These are phyloP conservation scores for Stichopus chloronotus DNA, from an alignment of 35 echinoderm and acorn worm genomes.

Conservation along the genomic window DNA sequence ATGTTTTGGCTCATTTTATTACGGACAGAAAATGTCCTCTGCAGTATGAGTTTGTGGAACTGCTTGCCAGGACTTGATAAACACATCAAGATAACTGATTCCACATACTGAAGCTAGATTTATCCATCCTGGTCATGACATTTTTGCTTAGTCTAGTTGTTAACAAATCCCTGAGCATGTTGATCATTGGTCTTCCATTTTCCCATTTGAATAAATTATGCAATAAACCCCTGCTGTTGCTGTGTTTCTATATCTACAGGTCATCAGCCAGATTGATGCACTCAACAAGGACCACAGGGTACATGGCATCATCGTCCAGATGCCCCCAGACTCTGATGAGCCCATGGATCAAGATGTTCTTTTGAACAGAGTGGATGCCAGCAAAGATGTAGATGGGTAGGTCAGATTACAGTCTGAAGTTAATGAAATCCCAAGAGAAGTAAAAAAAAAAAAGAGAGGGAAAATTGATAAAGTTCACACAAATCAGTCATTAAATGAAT, in stretches of 20 bases:
- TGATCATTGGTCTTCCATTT: no score
- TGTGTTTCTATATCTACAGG: slow-evolving; percentile 15
- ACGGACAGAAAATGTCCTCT: no score
- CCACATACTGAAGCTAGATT: no score
- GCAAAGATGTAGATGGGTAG: slow-evolving; percentile 96
- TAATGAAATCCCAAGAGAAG: neutral
- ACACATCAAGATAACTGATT: no score
- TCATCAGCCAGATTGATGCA: slow-evolving; percentile 75
- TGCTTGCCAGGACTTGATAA: no score
- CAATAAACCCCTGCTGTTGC: no score
- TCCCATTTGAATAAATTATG: no score
- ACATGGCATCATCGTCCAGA: slow-evolving; percentile 95
- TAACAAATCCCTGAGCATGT: no score
- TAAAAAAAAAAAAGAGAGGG: neutral
- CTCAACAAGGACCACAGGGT: slow-evolving; percentile 88
- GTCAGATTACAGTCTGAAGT: neutral
- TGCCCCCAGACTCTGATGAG: slow-evolving; percentile 92
- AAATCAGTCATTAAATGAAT: neutral
- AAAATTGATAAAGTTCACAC: neutral
- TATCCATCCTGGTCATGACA: no score
- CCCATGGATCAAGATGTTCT: slow-evolving; percentile 88
- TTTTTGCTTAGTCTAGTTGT: no score
- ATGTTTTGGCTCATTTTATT: no score
- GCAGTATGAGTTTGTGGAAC: no score
- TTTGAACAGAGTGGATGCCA: slow-evolving; percentile 82